phyloP scores from a whole-genome alignment of 2,888 invertebrate species.

The Acanthoscelides obtectus region DNA sequence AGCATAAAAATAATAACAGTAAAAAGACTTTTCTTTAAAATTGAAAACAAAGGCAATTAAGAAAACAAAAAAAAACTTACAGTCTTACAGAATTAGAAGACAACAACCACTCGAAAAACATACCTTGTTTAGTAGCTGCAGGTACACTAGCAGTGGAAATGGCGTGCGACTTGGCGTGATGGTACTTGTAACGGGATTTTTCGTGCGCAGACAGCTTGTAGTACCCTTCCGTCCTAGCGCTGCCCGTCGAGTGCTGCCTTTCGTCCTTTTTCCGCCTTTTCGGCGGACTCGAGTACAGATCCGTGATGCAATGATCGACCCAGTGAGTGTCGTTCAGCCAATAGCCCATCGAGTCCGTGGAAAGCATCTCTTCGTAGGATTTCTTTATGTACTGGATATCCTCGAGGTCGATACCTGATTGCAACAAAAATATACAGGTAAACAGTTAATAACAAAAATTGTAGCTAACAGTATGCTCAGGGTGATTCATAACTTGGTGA shows the following conservation, averaged over 20 bases:
- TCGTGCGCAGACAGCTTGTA: conserved; percentile 85
- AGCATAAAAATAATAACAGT: too few relatives aligned
- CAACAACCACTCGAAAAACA: too few relatives aligned
- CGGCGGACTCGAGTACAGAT: conserved; percentile 66
- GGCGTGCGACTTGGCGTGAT: conserved; percentile 58
- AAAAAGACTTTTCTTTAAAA: too few relatives aligned
- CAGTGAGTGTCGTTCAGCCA: conserved; percentile 97
- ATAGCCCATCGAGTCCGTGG: conserved; percentile 75
- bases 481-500: too few relatives aligned
- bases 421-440: too few relatives aligned
- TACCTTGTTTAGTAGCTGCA: conserved; percentile 45
- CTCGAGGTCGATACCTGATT: conserved; percentile 74
- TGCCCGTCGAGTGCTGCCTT: conserved; percentile 62
- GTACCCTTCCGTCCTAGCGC: conserved; percentile 90
- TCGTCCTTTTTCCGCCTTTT: conserved; percentile 71
- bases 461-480: too few relatives aligned
- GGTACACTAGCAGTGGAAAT: conserved; percentile 35
- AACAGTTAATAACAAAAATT: too few relatives aligned
- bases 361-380: conserved; percentile 80
- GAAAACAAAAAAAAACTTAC: too few relatives aligned
- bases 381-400: conserved; percentile 76
- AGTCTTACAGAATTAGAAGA: too few relatives aligned
- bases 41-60: too few relatives aligned
- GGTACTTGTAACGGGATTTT: conserved; percentile 83
- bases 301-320: conserved; percentile 89